phyloP scores from a whole-genome alignment of 2,888 invertebrate species.

The Drosophila robusta region DNA sequence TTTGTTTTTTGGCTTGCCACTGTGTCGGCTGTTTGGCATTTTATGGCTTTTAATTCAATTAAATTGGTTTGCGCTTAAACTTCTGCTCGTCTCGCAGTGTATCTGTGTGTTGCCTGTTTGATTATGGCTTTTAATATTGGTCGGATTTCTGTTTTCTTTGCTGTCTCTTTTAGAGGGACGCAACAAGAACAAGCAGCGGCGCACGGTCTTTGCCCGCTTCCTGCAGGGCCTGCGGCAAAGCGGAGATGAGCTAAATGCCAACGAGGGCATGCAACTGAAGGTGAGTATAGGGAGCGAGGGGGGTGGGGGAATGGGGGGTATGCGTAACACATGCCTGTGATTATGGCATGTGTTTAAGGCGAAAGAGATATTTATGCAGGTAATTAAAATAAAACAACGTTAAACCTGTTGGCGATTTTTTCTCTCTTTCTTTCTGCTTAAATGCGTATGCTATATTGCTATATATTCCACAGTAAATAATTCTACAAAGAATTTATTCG shows the following conservation, averaged over 20 bases:
- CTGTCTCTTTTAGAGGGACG: constrained; percentile 79
- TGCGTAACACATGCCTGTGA: neutral
- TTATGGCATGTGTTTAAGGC: neutral
- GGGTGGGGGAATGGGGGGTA: neutral
- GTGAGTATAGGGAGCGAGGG: constrained; percentile 66
- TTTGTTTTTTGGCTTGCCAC: constrained; percentile 40
- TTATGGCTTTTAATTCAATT: constrained; percentile 79
- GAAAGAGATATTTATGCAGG: neutral
- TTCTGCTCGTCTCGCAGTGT: constrained; percentile 7
- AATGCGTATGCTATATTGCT: too few species aligned
- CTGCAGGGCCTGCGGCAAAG: constrained; percentile 84
- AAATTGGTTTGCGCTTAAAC: constrained; percentile 60
- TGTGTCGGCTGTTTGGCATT: constrained; percentile 73
- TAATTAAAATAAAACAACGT: neutral
- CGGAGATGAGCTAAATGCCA: constrained; percentile 84
- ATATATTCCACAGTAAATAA: too few species aligned
- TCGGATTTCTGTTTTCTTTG: constrained; percentile 31
- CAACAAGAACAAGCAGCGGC: constrained; percentile 84
- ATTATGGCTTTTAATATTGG: constrained; percentile 64
- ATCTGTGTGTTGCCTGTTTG: constrained; percentile 51
- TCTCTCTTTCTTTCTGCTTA: neutral
- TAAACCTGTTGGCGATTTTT: neutral
- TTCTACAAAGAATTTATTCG: neutral
- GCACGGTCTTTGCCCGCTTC: constrained; percentile 84
- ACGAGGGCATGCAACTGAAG: constrained; percentile 85